Base-by-base conservation (phyloP, 2,797 vertebrate genomes). In the Phrynocephalus guinanensis region DNA sequence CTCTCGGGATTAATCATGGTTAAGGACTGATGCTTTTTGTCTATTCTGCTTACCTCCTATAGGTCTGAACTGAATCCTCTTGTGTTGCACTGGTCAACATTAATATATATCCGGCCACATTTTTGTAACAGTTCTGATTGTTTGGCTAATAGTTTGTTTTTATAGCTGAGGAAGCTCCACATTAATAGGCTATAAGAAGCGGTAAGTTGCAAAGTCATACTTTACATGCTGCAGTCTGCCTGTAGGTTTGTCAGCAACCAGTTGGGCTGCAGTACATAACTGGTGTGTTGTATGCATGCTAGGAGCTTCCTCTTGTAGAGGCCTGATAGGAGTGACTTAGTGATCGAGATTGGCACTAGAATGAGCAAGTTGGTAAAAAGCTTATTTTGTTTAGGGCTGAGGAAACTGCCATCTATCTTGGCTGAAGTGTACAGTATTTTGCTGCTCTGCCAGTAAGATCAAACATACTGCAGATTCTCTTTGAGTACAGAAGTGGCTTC, bases 271-370 rank as follows among this genome's bases (percentile, higher is more conserved):
- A 79, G 38, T 71, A 52, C n/a, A 30, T 38, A 44, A 30, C 24
- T 52, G 71, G 28, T 66, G 52, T 75, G 33, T 6, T 83, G 66
- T 63, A 38, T 60, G 16, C n/a, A 82, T 44, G n/a, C 24, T 66
- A 50, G 38, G 63, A 16, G n/a, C 68, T 80, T n/a, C 60, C 33
- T 82, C 60, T 81, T 76, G 60, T 73, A 28, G 60, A 77, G 28
- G 83, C 16, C 52, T 30, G 18, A 52, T 20, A 83, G 4, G 60
- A 28, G n/a, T n/a, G 67, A 6, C 13, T 13, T 28, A 28, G 90
- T 66, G 91, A 89, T 90, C 67, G 66, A 91, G 81, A 82, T 24
- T 66, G 86, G 66, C 90, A 86, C 90, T 86, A 72, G 92, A 94
- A 93, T 4, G 90, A 84, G 60, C 60, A 63, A 20, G 10, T 91